Evolutionary conservation across 1,140 invertebrate genomes (phyloP), one percentile per base, ranked within the genome.

Genomic region (Nephotettix cincticeps): DNA sequence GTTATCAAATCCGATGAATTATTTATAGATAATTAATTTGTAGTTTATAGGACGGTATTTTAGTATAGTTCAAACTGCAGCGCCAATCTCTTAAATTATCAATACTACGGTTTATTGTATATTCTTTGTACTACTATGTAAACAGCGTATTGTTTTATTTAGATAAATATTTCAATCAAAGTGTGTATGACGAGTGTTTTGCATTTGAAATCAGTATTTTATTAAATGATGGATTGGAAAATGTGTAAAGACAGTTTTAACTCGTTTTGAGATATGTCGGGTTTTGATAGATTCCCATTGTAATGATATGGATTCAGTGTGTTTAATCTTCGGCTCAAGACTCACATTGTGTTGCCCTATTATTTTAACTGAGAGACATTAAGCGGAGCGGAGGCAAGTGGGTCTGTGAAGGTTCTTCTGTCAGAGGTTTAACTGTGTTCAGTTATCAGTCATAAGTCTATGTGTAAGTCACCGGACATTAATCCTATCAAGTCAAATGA

Each of bases 1-100:
- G 3, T 11, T 11, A 51, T 51, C 47, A 51, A 61, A 61, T 61
- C 56, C 21, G 28, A 61, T 61, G 56, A 27, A 29, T 61, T 61
- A 27, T 61, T 61, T 61, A 61, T 27, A 27, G 4, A 25, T 6
- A 6, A 27, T 27, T 61, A 27, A 61, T 61, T 61, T 61, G 25
- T 61, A 61, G 56, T 61, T 61, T 61, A 61, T 61, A 61, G 56
- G 25, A 36, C 32, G 32, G 32, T 51, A 61, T 11, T 54, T 54
- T 61, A 61, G 56, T 21, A 3, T 27, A 27, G 21, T 2, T 61
- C 2, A 6, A 21, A 28, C 25, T n/a, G 27, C 56, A 61, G 21
- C 56, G 56, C 56, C 56, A 61, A 61, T 61, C 21, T 61, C 56
- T 29, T 61, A 54, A 40, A 40, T 40, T 9, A 9, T n/a, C n/a